Percentiles rank a stretch among this genome's conserved stretches.
phyloP scores from a whole-genome alignment of 2,113 vertebrate species.

The Antigone vipio region DNA sequence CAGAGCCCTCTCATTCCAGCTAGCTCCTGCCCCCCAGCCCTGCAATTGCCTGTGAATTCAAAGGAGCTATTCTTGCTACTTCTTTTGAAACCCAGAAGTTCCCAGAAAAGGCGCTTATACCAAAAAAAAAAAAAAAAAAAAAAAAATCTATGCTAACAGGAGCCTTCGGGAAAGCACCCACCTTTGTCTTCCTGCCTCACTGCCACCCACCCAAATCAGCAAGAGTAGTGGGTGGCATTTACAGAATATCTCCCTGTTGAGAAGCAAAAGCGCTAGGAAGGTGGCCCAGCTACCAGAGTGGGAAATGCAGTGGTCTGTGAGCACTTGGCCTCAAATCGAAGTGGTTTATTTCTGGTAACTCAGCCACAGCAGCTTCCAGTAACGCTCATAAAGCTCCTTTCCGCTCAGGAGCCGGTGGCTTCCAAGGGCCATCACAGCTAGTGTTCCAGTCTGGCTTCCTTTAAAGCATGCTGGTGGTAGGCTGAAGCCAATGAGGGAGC shows the following conservation, averaged over 20 bases:
- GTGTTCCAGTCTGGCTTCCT: background rate
- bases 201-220: constrained; percentile 4
- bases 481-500: background rate
- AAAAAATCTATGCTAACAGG: background rate
- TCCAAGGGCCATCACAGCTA: constrained; percentile 1
- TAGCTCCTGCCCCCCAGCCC: background rate
- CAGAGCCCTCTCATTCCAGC: constrained; percentile 37
- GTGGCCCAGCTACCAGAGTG: constrained; percentile 7
- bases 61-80: background rate
- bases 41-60: constrained; percentile 30
- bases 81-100: background rate
- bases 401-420: background rate
- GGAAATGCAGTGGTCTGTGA: constrained; percentile 28
- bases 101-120: background rate
- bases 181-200: constrained; percentile 22
- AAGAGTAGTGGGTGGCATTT: constrained; percentile 16
- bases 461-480: background rate
- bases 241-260: background rate
- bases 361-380: constrained; percentile 53
- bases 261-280: constrained; percentile 30
- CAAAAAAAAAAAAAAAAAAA: background rate
- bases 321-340: background rate
- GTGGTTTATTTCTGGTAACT: constrained; percentile 65
- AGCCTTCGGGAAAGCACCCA: background rate
- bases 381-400: constrained; percentile 36